These are phyloP conservation scores for Philypnodon macrostomus DNA, from an alignment of 2,797 vertebrate genomes.

Conservation along the genomic window DNA sequence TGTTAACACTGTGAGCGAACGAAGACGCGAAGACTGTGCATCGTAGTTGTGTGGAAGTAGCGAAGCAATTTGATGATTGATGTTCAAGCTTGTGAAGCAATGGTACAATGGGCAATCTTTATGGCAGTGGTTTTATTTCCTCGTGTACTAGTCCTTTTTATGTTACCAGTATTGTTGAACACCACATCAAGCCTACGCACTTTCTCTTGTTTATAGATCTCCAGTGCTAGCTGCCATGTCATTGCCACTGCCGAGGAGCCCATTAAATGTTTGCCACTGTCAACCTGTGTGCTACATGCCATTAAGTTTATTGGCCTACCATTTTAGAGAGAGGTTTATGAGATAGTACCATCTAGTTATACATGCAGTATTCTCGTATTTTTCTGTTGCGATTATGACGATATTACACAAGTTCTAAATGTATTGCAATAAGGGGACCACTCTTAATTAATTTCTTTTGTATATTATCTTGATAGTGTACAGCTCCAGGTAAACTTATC, in stretches of 20 bases:
- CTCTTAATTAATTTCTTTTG: too few species aligned
- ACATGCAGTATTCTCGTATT: not conserved
- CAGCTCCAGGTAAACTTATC: too few species aligned
- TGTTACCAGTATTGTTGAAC: conserved; percentile 6
- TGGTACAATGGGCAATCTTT: too few species aligned
- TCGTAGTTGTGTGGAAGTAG: conserved; percentile 6
- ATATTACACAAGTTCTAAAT: too few species aligned
- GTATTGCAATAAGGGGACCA: too few species aligned
- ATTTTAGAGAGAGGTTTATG: not conserved
- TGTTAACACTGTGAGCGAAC: conserved; percentile 1
- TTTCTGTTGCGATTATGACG: conserved; percentile 4
- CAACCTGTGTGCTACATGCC: conserved; percentile 9
- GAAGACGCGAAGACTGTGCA: conserved; percentile 7
- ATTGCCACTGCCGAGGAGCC: conserved; percentile 28
- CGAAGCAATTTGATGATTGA: not conserved
- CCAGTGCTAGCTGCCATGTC: conserved; percentile 30
- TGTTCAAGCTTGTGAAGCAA: not conserved
- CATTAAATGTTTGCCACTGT: conserved; percentile 9
- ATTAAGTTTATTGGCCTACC: not conserved
- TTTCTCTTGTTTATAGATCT: conserved; percentile 29
- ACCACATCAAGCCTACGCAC: not conserved
- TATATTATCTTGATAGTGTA: too few species aligned
- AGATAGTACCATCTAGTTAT: not conserved
- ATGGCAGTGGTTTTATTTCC: not conserved
- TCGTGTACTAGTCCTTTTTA: not conserved